Conservation (phyloP, 2,113 vertebrate species). For the Corvus cornix region DNA sequence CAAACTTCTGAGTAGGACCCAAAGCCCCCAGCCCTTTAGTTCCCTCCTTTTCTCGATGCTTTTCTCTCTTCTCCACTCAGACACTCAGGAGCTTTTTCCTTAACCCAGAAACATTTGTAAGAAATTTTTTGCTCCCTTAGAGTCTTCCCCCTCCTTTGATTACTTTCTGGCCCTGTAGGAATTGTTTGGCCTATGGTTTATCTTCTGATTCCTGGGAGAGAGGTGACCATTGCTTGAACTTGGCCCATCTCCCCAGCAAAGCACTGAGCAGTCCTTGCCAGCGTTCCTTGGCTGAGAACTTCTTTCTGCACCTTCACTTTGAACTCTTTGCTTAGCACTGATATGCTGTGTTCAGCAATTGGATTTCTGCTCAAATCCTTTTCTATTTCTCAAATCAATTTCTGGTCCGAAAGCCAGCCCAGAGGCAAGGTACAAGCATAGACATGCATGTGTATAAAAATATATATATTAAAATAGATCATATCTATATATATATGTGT, state of each 20-base stretch:
- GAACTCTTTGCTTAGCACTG: neutral
- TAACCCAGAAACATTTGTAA: neutral
- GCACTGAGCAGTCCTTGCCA: neutral
- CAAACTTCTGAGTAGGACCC: neutral
- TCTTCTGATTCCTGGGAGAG: neutral
- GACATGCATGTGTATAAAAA: neutral
- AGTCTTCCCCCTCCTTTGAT: neutral
- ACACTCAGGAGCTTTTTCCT: neutral
- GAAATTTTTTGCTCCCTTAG: neutral
- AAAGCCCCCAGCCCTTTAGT: neutral
- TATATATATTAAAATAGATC: neutral
- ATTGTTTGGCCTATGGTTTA: neutral
- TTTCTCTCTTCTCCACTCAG: neutral
- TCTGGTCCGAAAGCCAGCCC: neutral
- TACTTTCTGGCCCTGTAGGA: neutral
- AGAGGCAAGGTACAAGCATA: neutral
- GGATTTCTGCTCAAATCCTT: neutral
- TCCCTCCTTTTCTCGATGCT: neutral
- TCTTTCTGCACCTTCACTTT: neutral
- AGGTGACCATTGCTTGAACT: neutral
- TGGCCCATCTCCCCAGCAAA: neutral
- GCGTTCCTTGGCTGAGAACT: fast-evolving
- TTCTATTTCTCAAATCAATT: neutral
- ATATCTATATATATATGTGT: neutral
- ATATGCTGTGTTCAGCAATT: neutral